Base-by-base conservation (phyloP, 2,797 vertebrate genomes). In the Sebastes alutus region DNA sequence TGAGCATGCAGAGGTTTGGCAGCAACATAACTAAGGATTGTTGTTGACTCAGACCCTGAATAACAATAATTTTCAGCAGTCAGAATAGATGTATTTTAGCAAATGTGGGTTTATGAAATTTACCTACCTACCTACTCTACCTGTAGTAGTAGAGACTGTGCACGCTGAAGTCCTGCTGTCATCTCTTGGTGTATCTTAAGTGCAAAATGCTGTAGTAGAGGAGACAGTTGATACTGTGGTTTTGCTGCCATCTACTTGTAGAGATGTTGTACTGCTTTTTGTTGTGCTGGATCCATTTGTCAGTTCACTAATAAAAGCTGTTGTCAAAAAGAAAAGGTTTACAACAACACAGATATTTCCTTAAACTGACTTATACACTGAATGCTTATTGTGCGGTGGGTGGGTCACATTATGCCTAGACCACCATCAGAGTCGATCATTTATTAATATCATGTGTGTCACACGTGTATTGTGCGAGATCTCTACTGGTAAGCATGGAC, bases 161-260 rank as follows among this genome's bases (percentile, higher is more conserved):
- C 4, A 55, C 14, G 25, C 3, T 73, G 11, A 42, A 18, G n/a
- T 30, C 20, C 22, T 82, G 55, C 77, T 67, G 56, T 46, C 70
- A 58, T 25, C 29, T n/a, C 29, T 22, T 52, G 5, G 10, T 33
- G 11, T 20, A 9, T 49, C 4, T 42, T 14, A 2, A 49, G 5
- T 30, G 29, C 13, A 11, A 10, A 7, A 9, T 73, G 55, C 30
- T 9, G 23, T 7, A 18, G 13, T 1, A 49, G 5, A 10, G 27
- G 6, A 6, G 8, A 38, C 23, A 22, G 5, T 23, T 7, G 16
- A 59, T 30, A 42, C n/a, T 63, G 46, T 20, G 22, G 27, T 13
- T 71, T 32, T 78, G 58, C 75, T 72, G 32, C 52, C 67, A 81
- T 64, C 78, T 78, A 35, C 25, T 81, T 75, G 58, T 61, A n/a